A percentile compares a stretch with the other conserved stretches of the same genome.
Evolutionary conservation across 2,113 vertebrate species (phyloP).

Genomic region (Podarcis muralis): DNA sequence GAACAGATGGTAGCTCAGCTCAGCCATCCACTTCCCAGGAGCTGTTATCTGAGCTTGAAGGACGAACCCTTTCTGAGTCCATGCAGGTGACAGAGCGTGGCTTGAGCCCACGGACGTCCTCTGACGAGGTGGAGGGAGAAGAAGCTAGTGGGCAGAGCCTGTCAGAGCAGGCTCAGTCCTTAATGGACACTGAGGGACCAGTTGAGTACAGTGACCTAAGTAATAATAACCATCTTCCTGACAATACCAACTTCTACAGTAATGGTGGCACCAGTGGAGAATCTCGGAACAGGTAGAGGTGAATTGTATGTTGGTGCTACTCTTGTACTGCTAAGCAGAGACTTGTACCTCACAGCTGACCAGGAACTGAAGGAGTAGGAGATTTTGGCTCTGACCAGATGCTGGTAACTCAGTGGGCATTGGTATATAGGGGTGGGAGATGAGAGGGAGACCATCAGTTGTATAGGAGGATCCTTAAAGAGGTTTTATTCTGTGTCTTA

Average conservation of each 20-base stretch:
- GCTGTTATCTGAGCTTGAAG: conserved; percentile 70
- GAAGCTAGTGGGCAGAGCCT: conserved; percentile 56
- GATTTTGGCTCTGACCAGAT: conserved; percentile 41
- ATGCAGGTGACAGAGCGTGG: conserved; percentile 68
- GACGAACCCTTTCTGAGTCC: conserved; percentile 61
- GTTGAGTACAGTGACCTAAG: conserved; percentile 73
- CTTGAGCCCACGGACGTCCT: conserved; percentile 70
- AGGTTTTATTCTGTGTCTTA: conserved; percentile 41
- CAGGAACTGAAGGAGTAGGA: conserved; percentile 66
- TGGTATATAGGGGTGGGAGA: conserved; percentile 19
- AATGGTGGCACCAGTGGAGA: conserved; percentile 74
- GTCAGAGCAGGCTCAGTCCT: conserved; percentile 66
- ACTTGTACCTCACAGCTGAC: conserved; percentile 78
- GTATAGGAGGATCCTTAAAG: conserved; percentile 46
- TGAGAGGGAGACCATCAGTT: conserved; percentile 43
- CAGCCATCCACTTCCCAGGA: conserved; percentile 73
- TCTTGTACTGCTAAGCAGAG: conserved; percentile 75
- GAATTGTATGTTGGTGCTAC: conserved; percentile 68
- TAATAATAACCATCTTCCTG: conserved; percentile 73
- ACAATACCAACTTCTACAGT: conserved; percentile 69
- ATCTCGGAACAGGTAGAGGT: conserved; percentile 79
- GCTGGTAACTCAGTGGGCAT: conserved; percentile 47
- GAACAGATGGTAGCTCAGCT: conserved; percentile 64
- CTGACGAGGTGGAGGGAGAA: conserved; percentile 68
- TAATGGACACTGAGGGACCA: conserved; percentile 78